A percentile compares a stretch with the other conserved stretches of the same genome.
These are phyloP conservation scores for Dryas iulia DNA, from an alignment of 1,140 invertebrate species.

Conservation along the genomic window DNA sequence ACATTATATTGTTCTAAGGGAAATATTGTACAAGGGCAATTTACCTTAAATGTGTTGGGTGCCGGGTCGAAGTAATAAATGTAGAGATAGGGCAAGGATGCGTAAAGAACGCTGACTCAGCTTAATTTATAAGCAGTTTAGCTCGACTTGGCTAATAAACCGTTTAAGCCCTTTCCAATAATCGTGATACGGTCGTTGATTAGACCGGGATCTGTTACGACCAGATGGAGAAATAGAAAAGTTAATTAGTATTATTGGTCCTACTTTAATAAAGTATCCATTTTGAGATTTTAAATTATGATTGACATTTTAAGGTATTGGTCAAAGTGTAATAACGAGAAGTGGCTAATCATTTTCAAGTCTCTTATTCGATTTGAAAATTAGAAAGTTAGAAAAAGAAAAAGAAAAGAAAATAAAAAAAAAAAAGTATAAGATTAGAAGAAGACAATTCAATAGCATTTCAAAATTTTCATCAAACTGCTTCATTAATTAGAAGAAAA, in stretches of 20 bases:
- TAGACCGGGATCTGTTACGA: background rate
- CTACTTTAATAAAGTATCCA: too few relatives aligned
- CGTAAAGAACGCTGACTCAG: constrained; percentile 28
- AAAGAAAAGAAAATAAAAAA: too few relatives aligned
- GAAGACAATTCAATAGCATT: too few relatives aligned
- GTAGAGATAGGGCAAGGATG: constrained; percentile 37
- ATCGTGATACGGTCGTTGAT: constrained; percentile 25
- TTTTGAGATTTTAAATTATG: background rate
- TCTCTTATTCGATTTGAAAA: too few relatives aligned
- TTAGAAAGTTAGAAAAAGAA: too few relatives aligned
- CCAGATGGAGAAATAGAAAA: too few relatives aligned
- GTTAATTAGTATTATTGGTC: too few relatives aligned
- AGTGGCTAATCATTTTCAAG: too few relatives aligned
- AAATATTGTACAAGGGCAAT: constrained; percentile 34
- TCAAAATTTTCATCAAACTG: too few relatives aligned
- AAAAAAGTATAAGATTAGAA: too few relatives aligned
- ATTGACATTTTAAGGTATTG: background rate
- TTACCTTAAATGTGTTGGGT: constrained; percentile 40
- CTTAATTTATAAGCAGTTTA: constrained; percentile 37
- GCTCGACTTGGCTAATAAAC: constrained; percentile 23
- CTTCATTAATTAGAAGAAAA: too few relatives aligned
- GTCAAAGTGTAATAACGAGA: too few relatives aligned
- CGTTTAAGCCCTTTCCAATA: constrained; percentile 36
- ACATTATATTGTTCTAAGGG: constrained; percentile 38
- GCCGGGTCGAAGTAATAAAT: constrained; percentile 40